Base-by-base conservation (phyloP, 2,888 invertebrate genomes). In the Tetanocera ferruginea region DNA sequence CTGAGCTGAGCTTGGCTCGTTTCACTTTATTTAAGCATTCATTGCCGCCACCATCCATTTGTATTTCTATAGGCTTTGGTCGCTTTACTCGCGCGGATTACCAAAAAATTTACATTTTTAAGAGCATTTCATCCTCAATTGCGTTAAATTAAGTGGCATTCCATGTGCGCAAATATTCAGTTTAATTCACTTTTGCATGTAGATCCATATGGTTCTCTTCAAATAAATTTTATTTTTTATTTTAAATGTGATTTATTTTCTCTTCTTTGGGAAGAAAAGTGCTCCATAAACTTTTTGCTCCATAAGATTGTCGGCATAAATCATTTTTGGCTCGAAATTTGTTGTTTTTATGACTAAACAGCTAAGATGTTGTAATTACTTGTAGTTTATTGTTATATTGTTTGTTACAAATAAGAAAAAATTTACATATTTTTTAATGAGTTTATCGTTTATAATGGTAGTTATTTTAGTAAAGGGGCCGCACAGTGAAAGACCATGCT, bases 101-200 rank as follows among this genome's bases (percentile, higher is more conserved):
- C 66, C 51, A 75, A 75, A 52, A 25, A 75, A 75, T 75, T 75
- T 75, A 66, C 75, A 75, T 75, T 75, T 73, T 75, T 66, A 75
- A 75, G 66, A 55, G 75, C 64, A 66, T 49, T 52, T 49, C 60
- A 62, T 31, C 52, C 23, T 52, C 23, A 66, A 11, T 75, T 57
- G 17, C 25, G 14, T 43, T 34, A 55, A 14, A 75, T 66, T 52
- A 75, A 52, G 31, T 34, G 64, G 25, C 19, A 34, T 51, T 74
- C 51, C 31, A 28, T 49, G 43, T 37, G 62, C 19, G 19, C 9
- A 55, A n/a, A n/a, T 19, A n/a, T 19, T 43, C 43, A 14, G 25
- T 19, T 37, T 23, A 37, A 37, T 43, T 69, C 69, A 17, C 37
- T 49, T 23, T 28, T 19, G 9, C 23, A 9, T 19, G 43, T 5